phyloP scores from a whole-genome alignment of 1,140 invertebrate species.

The Venturia canescens region DNA sequence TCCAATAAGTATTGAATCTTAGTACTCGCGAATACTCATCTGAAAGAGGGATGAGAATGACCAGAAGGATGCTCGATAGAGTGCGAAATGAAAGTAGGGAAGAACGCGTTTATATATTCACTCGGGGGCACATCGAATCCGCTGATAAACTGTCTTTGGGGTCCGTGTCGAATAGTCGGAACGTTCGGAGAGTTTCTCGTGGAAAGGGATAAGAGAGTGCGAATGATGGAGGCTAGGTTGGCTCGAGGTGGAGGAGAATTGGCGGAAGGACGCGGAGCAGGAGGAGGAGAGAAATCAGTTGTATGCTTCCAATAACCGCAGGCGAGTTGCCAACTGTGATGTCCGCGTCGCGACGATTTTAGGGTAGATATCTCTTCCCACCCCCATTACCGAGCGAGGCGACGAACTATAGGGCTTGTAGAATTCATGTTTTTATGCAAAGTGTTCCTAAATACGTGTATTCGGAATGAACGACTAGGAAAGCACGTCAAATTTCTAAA shows the following conservation, averaged over 20 bases:
- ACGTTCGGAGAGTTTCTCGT: slow-evolving; percentile 47
- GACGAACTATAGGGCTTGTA: slow-evolving; percentile 4
- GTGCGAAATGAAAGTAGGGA: slow-evolving; percentile 2
- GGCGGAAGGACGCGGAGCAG: not conserved
- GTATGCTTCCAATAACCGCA: slow-evolving; percentile 64
- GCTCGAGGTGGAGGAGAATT: not conserved
- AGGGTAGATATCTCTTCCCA: slow-evolving; percentile 12
- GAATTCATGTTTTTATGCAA: too few species aligned
- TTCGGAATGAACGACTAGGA: not conserved
- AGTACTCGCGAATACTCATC: not conserved
- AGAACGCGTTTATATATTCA: slow-evolving; percentile 2
- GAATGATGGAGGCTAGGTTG: not conserved
- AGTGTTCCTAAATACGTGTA: too few species aligned
- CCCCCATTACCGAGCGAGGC: not conserved
- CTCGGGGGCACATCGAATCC: slow-evolving; percentile 27
- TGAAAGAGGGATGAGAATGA: not conserved
- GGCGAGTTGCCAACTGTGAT: slow-evolving; percentile 66
- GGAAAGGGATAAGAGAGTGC: not conserved
- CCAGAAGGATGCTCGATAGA: slow-evolving; percentile 15
- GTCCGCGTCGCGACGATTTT: slow-evolving; percentile 60
- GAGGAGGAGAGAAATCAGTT: slow-evolving; percentile 49
- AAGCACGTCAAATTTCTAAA: too few species aligned
- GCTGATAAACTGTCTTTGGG: slow-evolving; percentile 53
- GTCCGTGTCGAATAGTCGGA: slow-evolving; percentile 59
- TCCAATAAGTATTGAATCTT: not conserved